A percentile compares a stretch with the other conserved stretches of the same genome.
phyloP scores from a whole-genome alignment of 1,140 invertebrate species.

The Camponotus vicinus region DNA sequence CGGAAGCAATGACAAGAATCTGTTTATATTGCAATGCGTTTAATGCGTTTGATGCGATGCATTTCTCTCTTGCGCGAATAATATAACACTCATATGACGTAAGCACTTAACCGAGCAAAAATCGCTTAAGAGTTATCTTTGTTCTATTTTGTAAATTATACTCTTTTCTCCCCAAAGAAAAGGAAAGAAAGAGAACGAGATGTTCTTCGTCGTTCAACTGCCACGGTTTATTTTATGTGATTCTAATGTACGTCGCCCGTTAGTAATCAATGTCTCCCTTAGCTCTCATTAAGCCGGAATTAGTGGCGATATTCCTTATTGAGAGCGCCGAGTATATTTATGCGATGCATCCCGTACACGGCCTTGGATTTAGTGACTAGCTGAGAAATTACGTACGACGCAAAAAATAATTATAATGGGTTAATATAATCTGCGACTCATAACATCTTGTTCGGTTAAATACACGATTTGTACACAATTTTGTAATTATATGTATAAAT shows the following conservation, averaged over 20 bases:
- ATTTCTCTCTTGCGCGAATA: constrained; percentile 3
- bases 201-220: neutral
- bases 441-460: neutral
- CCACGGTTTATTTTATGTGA: constrained; percentile 28
- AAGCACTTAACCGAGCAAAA: neutral
- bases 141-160: constrained; percentile 28
- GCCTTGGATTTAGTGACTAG: neutral
- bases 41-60: neutral
- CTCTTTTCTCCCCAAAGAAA: too few relatives aligned
- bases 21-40: neutral
- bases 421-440: constrained; percentile 13
- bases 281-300: constrained; percentile 25
- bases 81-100: neutral
- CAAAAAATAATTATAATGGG: constrained; percentile 29
- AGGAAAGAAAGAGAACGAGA: neutral
- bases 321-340: constrained; percentile 20
- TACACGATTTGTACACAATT: neutral
- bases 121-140: neutral
- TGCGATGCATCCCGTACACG: neutral
- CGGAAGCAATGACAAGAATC: neutral
- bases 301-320: constrained; percentile 14
- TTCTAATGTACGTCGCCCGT: constrained; percentile 13
- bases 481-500: neutral
- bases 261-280: constrained; percentile 11
- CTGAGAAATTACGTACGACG: constrained; percentile 34